Percentiles rank a stretch among this genome's conserved stretches.
Evolutionary conservation across 2,888 invertebrate species (phyloP).

Genomic region (Scaptomyza flava): DNA sequence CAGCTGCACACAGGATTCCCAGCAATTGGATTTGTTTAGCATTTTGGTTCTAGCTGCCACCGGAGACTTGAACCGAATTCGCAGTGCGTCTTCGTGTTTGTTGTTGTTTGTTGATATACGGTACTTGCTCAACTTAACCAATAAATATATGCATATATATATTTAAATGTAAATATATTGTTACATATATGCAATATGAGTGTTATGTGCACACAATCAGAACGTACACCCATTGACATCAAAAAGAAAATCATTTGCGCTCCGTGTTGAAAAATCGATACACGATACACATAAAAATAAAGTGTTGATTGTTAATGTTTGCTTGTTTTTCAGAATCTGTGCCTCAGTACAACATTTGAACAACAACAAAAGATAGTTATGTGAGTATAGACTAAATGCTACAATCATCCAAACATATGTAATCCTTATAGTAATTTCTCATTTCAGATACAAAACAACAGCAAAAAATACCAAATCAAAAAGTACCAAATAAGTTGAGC

Average conservation of each 20-base stretch:
- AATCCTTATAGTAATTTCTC: not conserved
- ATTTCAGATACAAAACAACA: not conserved
- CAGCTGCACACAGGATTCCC: constrained; percentile 24
- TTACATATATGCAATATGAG: no score
- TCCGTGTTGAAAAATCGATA: constrained; percentile 54
- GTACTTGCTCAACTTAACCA: constrained; percentile 16
- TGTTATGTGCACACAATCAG: constrained; percentile 1
- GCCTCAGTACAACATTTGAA: not conserved
- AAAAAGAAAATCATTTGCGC: constrained; percentile 2
- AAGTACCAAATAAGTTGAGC: not conserved
- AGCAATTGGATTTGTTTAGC: constrained; percentile 11
- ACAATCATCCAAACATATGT: not conserved
- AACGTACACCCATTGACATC: constrained; percentile 1
- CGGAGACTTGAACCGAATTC: constrained; percentile 19
- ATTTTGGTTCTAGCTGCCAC: constrained; percentile 10
- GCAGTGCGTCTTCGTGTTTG: constrained; percentile 48
- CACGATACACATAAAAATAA: constrained; percentile 41
- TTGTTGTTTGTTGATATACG: constrained; percentile 32
- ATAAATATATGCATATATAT: not conserved
- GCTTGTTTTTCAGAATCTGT: constrained; percentile 39
- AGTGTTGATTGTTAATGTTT: constrained; percentile 54
- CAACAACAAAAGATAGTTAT: not conserved
- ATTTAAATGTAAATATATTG: not conserved
- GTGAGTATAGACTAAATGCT: constrained; percentile 20
- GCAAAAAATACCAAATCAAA: not conserved